Evolutionary conservation across 2,113 vertebrate species (phyloP), one percentile per base, ranked within the genome.

Genomic region (Epinephelus cyanopodus): DNA sequence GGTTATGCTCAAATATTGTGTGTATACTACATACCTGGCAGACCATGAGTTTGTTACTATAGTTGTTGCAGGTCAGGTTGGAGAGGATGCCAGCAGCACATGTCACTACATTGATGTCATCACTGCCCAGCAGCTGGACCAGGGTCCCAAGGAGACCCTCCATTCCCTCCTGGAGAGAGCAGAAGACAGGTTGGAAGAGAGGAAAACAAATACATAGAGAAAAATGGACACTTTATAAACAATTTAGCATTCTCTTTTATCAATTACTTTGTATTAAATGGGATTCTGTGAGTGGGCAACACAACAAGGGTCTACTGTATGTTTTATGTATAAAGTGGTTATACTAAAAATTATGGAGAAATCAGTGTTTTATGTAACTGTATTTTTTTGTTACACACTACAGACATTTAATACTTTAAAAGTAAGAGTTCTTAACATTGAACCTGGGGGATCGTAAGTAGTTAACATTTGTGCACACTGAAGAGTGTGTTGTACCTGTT

Each of bases 31-130:
- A 2, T 60, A 95, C 98, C 93, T 99, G 98, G 93, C 98, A 99
- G 79, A 99, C 98, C 98, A 99, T 99, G 95, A 99, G 99, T 94
- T 99, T 99, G 93, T 99, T 99, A 92, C 98, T 99, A 69, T 99
- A 99, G 84, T 99, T 99, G 95, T 99, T 99, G 92, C 98, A 99
- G 63, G 98, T 99, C 83, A 99, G 96, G 93, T 99, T 99, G 74
- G 98, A 99, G 65, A 99, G 97, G 86, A 99, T 99, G 48, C 98
- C 98, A 17, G 98, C 98, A 0, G 98, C 98, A 88, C 98, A 99
- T 18, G 98, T 99, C 91, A 99, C 98, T 70, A 99, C 98, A 19
- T 99, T 99, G 81, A 99, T 99, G 83, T 99, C 98, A 92, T 99
- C 98, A n/a, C 98, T 99, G 70, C 97, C 98, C 93, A 99, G 92